Evolutionary conservation across 2,113 vertebrate genomes (phyloP).

Genomic region (Gadus macrocephalus): DNA sequence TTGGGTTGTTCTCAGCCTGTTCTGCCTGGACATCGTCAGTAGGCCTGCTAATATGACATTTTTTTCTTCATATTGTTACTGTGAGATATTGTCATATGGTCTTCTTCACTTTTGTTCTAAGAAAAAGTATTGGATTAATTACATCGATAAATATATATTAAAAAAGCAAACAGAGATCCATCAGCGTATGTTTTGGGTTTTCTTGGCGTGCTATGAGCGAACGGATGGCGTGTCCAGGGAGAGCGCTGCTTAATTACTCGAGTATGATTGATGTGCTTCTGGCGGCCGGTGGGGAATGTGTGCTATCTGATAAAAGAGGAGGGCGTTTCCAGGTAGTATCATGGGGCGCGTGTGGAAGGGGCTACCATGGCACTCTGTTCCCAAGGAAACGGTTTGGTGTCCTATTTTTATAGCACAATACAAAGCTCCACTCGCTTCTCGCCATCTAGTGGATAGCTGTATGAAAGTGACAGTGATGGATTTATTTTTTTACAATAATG

Average conservation of each 20-base stretch:
- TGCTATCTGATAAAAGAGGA: constrained; percentile 13
- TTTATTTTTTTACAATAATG: no score
- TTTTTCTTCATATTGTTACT: no score
- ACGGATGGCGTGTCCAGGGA: not conserved
- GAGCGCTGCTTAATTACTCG: constrained; percentile 33
- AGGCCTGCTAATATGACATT: no score
- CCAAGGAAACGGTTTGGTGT: constrained; percentile 43
- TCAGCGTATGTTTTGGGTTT: no score
- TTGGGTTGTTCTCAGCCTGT: no score
- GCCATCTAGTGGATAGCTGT: constrained; percentile 44
- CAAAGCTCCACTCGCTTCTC: constrained; percentile 22
- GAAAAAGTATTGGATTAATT: no score
- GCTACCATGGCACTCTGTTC: constrained; percentile 15
- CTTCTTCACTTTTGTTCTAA: no score
- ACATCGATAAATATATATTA: not conserved
- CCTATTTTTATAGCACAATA: constrained; percentile 27
- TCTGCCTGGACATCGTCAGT: no score
- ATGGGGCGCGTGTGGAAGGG: constrained; percentile 28
- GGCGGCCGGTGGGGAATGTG: constrained; percentile 8
- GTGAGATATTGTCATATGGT: no score
- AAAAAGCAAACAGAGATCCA: not conserved
- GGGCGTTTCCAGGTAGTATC: constrained; percentile 47
- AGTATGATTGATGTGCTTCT: constrained; percentile 45
- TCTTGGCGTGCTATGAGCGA: not conserved
- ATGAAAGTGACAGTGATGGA: not conserved